A percentile compares a stretch with the other conserved stretches of the same genome.
phyloP scores from a whole-genome alignment of 2,797 vertebrate genomes.

The Pangasius macronema region DNA sequence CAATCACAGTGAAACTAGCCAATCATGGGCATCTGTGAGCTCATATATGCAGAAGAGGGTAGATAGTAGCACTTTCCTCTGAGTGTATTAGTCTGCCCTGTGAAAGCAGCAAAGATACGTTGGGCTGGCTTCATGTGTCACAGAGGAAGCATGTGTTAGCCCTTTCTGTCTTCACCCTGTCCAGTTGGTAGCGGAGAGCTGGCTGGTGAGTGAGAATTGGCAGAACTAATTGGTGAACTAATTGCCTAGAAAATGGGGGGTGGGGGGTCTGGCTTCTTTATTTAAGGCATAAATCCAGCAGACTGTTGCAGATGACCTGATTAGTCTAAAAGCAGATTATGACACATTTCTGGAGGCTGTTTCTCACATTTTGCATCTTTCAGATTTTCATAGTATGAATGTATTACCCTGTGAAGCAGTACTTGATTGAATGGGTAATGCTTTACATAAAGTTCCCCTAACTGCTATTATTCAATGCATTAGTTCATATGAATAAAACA shows the following conservation, averaged over 20 bases:
- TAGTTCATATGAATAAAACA: neutral
- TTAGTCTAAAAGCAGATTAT: neutral
- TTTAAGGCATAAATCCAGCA: neutral
- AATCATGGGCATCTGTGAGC: neutral
- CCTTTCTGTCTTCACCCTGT: too few species aligned
- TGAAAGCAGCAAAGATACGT: neutral
- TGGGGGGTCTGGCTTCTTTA: too few species aligned
- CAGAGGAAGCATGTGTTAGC: neutral
- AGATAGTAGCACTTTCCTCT: too few species aligned
- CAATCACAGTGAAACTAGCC: neutral
- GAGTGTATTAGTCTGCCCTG: too few species aligned
- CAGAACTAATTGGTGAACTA: neutral
- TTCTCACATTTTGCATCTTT: neutral
- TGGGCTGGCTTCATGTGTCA: neutral
- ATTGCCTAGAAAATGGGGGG: neutral
- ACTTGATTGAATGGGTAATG: neutral
- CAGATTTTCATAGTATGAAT: neutral
- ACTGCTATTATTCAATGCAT: neutral
- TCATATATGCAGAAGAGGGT: too few species aligned
- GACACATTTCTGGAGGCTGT: neutral
- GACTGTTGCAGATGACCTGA: neutral
- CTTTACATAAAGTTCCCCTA: neutral
- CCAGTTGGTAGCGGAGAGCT: too few species aligned
- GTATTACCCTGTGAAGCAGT: neutral
- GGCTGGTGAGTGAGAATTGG: neutral